These are phyloP conservation scores for Calameuta idolon DNA, from an alignment of 2,888 invertebrate genomes.

Conservation along the genomic window DNA sequence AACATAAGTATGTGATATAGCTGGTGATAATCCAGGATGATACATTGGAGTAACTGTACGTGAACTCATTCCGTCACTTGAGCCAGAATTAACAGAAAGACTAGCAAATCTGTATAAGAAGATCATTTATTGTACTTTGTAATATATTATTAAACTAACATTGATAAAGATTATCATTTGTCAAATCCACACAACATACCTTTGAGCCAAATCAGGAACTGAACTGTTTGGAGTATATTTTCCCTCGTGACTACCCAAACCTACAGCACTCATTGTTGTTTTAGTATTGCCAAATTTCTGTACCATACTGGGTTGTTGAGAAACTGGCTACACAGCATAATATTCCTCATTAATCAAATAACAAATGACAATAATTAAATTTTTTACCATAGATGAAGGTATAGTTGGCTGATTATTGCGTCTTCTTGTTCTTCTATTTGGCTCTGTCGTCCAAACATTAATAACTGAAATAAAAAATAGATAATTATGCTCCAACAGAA, in stretches of 20 bases:
- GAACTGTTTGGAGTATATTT: slow-evolving; percentile 82
- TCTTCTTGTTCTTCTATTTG: slow-evolving; percentile 71
- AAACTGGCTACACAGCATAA: slow-evolving; percentile 43
- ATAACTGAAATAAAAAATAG: slow-evolving; percentile 73
- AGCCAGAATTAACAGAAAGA: slow-evolving; percentile 70
- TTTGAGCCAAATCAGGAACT: slow-evolving; percentile 73
- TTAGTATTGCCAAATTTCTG: slow-evolving; percentile 85
- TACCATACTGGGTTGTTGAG: slow-evolving; percentile 63
- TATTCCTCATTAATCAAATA: not conserved
- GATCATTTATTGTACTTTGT: not conserved
- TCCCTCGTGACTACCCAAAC: slow-evolving; percentile 83
- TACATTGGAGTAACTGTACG: slow-evolving; percentile 62
- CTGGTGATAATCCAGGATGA: slow-evolving; percentile 65
- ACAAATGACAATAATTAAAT: slow-evolving; percentile 10
- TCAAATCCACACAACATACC: slow-evolving; percentile 54
- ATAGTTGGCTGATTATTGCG: slow-evolving; percentile 67
- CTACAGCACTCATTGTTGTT: slow-evolving; percentile 73
- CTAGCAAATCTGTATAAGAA: slow-evolving; percentile 74
- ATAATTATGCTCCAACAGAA: slow-evolving; percentile 2
- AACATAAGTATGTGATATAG: slow-evolving; percentile 70
- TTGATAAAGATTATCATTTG: slow-evolving; percentile 3
- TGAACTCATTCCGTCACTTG: slow-evolving; percentile 56
- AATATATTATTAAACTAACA: slow-evolving; percentile 1
- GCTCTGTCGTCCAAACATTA: slow-evolving; percentile 89
- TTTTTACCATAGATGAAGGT: slow-evolving; percentile 42